phyloP scores from a whole-genome alignment of 2,888 invertebrate species.

The Chrysotoxum bicinctum region DNA sequence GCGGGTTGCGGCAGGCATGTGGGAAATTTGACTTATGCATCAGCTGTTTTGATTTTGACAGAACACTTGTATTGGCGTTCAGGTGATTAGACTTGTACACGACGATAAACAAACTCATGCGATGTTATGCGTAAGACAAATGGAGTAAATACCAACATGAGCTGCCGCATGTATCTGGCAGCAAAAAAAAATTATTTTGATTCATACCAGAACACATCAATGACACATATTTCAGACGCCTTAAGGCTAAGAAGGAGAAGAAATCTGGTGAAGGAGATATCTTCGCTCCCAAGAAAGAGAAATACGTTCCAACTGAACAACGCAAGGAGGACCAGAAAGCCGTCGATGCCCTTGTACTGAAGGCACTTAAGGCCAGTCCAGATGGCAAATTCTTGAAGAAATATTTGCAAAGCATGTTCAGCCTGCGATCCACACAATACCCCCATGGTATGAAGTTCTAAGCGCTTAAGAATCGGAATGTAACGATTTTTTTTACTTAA shows the following conservation, averaged over 20 bases:
- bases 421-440: constrained; percentile 95
- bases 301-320: constrained; percentile 93
- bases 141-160: too few relatives aligned
- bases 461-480: constrained; percentile 65
- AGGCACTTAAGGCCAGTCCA: constrained; percentile 90
- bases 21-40: background rate
- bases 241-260: constrained; percentile 88
- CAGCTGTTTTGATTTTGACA: constrained; percentile 5
- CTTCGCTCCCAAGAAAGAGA: constrained; percentile 96
- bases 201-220: constrained; percentile 93
- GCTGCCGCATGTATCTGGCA: too few relatives aligned
- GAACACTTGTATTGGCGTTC: background rate
- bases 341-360: constrained; percentile 90
- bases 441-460: constrained; percentile 99
- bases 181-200: too few relatives aligned
- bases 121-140: background rate
- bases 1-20: background rate
- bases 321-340: constrained; percentile 95
- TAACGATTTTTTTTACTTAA: constrained; percentile 69
- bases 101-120: background rate
- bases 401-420: constrained; percentile 96
- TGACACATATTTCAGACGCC: constrained; percentile 95
- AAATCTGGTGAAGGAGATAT: constrained; percentile 95
- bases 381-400: constrained; percentile 94
- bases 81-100: background rate